Percentiles rank a stretch among this genome's conserved stretches.
Evolutionary conservation across 2,888 invertebrate genomes (phyloP).

Genomic region (Stratiomys singularior): DNA sequence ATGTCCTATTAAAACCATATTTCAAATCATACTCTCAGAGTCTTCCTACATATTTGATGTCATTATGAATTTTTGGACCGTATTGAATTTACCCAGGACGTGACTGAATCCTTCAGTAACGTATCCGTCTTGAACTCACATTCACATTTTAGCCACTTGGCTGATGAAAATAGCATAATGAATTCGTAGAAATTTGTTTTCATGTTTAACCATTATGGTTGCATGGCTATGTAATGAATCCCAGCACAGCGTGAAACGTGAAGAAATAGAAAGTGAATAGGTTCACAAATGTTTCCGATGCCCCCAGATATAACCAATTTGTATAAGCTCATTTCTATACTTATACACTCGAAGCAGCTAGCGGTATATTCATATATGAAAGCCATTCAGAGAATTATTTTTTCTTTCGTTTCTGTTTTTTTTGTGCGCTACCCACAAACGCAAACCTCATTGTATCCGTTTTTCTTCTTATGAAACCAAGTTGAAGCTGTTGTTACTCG

Average conservation of each 20-base stretch:
- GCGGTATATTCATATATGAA: background rate
- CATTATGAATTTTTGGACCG: too few species aligned
- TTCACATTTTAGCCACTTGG: background rate
- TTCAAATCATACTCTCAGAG: too few species aligned
- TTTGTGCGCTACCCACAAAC: background rate
- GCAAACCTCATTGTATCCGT: background rate
- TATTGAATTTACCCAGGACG: background rate
- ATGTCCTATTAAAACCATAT: too few species aligned
- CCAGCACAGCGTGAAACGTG: too few species aligned
- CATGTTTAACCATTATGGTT: background rate
- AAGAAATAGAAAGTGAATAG: too few species aligned
- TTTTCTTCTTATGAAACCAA: too few species aligned
- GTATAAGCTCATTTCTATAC: background rate
- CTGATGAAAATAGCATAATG: slow-evolving; percentile 6
- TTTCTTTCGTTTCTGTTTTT: too few species aligned
- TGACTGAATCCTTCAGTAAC: background rate
- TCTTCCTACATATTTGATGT: too few species aligned
- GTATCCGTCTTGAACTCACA: too few species aligned
- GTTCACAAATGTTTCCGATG: background rate
- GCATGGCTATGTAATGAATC: background rate
- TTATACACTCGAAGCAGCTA: background rate
- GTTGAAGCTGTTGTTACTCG: too few species aligned
- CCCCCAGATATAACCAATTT: background rate
- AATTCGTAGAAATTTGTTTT: slow-evolving; percentile 17
- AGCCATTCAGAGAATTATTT: background rate